Evolutionary conservation across 2,113 vertebrate species (phyloP).

Genomic region (Hypanus sabinus): DNA sequence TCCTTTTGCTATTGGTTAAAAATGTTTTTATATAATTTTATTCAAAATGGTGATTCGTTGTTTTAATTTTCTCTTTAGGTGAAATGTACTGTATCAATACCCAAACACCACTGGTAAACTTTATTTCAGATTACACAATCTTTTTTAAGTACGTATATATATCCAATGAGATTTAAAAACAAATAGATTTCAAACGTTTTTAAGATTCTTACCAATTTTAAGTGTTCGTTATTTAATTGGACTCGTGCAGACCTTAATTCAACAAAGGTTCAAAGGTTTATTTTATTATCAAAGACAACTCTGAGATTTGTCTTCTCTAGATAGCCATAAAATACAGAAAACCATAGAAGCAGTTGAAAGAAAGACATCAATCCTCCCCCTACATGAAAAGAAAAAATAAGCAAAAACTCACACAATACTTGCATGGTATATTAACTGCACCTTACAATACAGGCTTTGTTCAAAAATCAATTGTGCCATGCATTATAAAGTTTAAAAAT

Average conservation of each 20-base stretch:
- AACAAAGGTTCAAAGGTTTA: not conserved
- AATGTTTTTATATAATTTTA: slow-evolving; percentile 34
- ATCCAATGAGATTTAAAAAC: too few species aligned
- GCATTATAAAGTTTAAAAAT: too few species aligned
- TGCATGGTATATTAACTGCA: not conserved
- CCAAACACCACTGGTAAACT: not conserved
- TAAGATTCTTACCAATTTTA: not conserved
- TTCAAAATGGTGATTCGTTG: slow-evolving; percentile 30
- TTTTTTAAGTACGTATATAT: not conserved
- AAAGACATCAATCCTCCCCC: too few species aligned
- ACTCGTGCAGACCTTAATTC: not conserved
- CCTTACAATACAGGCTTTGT: not conserved
- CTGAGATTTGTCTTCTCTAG: too few species aligned
- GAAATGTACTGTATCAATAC: not conserved
- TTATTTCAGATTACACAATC: not conserved
- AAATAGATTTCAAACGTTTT: not conserved
- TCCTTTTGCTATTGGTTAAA: slow-evolving; percentile 68
- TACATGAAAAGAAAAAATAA: too few species aligned
- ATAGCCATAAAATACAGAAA: too few species aligned
- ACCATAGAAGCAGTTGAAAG: too few species aligned
- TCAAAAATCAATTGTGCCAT: not conserved
- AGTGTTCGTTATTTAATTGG: not conserved
- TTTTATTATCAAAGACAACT: too few species aligned
- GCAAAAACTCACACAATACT: not conserved
- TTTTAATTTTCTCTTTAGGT: not conserved